Evolutionary conservation across 2,888 invertebrate genomes (phyloP), one percentile per base, ranked within the genome.

Genomic region (Drosophila pegasa): DNA sequence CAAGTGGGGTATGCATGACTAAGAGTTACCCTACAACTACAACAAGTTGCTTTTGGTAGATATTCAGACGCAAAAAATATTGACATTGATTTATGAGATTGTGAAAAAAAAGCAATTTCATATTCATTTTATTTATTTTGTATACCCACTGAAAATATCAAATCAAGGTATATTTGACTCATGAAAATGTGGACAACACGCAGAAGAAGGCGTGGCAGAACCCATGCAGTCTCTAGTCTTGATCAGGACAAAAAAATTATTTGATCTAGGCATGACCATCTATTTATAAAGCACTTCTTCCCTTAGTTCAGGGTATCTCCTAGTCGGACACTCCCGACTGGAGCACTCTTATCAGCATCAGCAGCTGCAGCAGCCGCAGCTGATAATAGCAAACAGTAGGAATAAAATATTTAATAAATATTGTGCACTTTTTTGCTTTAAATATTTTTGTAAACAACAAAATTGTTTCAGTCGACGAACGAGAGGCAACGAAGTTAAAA

Each of bases 1-100:
- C 4, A 2, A 0, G 12, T 31, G 2, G 31, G 12, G 2, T 31
- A 3, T 12, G 3, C 10, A 3, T 12, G 31, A 29, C 29, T 29
- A 29, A 1, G 29, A 8, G 29, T 29, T 29, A 29, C 29, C 29
- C 29, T 29, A n/a, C n/a, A n/a, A n/a, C n/a, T n/a, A n/a, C n/a
- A n/a, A n/a, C n/a, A n/a, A n/a, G n/a, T n/a, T n/a, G n/a, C n/a
- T n/a, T n/a, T n/a, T n/a, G n/a, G n/a, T n/a, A n/a, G n/a, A n/a
- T n/a, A n/a, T n/a, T n/a, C n/a, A n/a, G n/a, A n/a, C n/a, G n/a
- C n/a, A n/a, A n/a, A n/a, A n/a, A n/a, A n/a, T n/a, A n/a, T n/a
- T n/a, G n/a, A n/a, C 37, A 56, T 64, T 78, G 69, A 74, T 78
- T 74, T 74, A 74, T 41, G 56, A 52, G 58, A 56, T 51, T 55